Percentiles rank a stretch among this genome's conserved stretches.
Evolutionary conservation across 2,888 invertebrate species (phyloP).

Genomic region (Pollenia angustigena): DNA sequence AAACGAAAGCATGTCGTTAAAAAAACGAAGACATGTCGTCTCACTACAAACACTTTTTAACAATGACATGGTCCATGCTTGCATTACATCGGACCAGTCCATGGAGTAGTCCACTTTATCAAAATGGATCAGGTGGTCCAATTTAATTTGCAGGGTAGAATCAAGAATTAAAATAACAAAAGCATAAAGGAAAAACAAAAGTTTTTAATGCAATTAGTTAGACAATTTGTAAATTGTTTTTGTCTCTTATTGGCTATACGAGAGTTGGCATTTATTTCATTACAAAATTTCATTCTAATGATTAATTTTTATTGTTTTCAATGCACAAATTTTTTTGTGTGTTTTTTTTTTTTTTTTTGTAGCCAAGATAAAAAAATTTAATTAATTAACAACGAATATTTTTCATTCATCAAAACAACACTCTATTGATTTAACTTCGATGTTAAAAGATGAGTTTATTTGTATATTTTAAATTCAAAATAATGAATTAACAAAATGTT

Average conservation of each 20-base stretch:
- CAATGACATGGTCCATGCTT: too few species aligned
- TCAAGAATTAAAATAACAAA: not conserved
- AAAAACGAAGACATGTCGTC: too few species aligned
- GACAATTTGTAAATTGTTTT: constrained; percentile 42
- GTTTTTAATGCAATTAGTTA: constrained; percentile 55
- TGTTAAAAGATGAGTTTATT: constrained; percentile 42
- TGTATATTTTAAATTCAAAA: constrained; percentile 26
- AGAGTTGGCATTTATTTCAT: not conserved
- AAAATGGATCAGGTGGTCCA: too few species aligned
- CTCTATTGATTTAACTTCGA: constrained; percentile 26
- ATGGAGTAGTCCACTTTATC: too few species aligned
- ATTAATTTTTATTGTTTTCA: constrained; percentile 37
- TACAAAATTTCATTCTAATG: not conserved
- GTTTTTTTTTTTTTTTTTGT: not conserved
- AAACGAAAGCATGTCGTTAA: too few species aligned
- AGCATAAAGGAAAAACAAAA: constrained; percentile 1
- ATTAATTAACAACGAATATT: constrained; percentile 37
- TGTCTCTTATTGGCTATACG: not conserved
- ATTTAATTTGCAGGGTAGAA: too few species aligned
- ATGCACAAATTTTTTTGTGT: constrained; percentile 15
- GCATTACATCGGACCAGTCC: too few species aligned
- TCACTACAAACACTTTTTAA: too few species aligned
- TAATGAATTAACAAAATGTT: constrained; percentile 48
- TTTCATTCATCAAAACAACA: constrained; percentile 55
- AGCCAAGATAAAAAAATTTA: constrained; percentile 12